Evolutionary conservation across 2,113 vertebrate genomes (phyloP).

Genomic region (Leptobrachium ailaonicum): DNA sequence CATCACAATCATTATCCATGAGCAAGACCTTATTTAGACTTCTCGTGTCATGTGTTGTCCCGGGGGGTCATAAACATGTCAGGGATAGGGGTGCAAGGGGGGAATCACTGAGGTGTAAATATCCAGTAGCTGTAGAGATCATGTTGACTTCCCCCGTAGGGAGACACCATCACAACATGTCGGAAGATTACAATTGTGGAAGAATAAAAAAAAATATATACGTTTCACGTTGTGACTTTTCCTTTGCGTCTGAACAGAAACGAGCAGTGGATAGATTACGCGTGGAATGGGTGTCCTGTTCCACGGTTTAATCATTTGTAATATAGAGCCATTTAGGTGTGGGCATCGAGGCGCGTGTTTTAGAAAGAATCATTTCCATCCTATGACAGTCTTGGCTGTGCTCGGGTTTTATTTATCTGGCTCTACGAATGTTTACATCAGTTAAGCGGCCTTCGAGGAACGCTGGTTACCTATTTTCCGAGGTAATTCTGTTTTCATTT

Average conservation of each 20-base stretch:
- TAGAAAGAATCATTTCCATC: conserved; percentile 23
- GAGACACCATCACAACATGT: background rate
- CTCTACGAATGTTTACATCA: conserved; percentile 44
- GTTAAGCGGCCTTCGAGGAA: conserved; percentile 45
- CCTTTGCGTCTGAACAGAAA: background rate
- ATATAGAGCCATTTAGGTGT: background rate
- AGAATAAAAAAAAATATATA: background rate
- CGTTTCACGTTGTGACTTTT: background rate
- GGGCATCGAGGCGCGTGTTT: background rate
- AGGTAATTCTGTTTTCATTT: conserved; percentile 43
- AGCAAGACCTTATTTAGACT: conserved; percentile 46
- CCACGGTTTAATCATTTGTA: conserved; percentile 1
- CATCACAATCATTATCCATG: conserved; percentile 44
- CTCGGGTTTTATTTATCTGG: conserved; percentile 32
- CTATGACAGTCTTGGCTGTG: conserved; percentile 2
- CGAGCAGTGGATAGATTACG: background rate
- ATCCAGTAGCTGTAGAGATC: conserved; percentile 24
- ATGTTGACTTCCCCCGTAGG: conserved; percentile 10
- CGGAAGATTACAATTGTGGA: background rate
- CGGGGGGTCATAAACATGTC: conserved; percentile 46
- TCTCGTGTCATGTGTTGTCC: conserved; percentile 40
- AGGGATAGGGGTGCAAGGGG: conserved; percentile 31
- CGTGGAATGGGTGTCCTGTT: background rate
- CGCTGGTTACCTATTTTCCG: conserved; percentile 35
- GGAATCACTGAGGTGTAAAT: conserved; percentile 33